Evolutionary conservation across 2,888 invertebrate genomes (phyloP).

Genomic region (Hemicrepidius hirtus): DNA sequence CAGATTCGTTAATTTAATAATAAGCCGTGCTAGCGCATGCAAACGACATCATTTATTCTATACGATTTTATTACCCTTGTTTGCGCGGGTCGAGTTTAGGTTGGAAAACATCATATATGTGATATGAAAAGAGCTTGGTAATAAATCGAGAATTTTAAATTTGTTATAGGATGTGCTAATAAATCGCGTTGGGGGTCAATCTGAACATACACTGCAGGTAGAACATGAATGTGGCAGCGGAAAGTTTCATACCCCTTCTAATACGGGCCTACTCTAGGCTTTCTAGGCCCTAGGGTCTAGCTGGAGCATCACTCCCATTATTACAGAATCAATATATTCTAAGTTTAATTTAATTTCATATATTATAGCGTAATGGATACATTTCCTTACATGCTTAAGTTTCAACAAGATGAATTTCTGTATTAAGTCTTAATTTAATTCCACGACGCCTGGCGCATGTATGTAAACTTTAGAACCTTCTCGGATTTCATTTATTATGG

Average conservation of each 20-base stretch:
- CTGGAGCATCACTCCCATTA: neutral
- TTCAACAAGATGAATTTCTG: constrained; percentile 18
- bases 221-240: constrained; percentile 24
- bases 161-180: constrained; percentile 25
- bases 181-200: constrained; percentile 15
- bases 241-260: neutral
- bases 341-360: constrained; percentile 25
- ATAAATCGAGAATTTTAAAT: constrained; percentile 26
- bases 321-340: constrained; percentile 20
- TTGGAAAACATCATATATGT: constrained; percentile 18
- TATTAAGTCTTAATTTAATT: neutral
- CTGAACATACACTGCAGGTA: constrained; percentile 20
- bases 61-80: constrained; percentile 18
- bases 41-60: constrained; percentile 22
- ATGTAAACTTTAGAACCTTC: too few relatives aligned
- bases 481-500: too few relatives aligned
- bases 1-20: constrained; percentile 25
- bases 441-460: too few relatives aligned
- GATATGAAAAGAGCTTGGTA: constrained; percentile 5
- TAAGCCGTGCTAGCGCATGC: constrained; percentile 20
- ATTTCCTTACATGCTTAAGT: constrained; percentile 4
- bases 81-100: constrained; percentile 12
- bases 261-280: constrained; percentile 10
- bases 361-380: constrained; percentile 19
- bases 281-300: too few relatives aligned